phyloP scores from a whole-genome alignment of 1,140 invertebrate species.

The Wiebesia pumilae region DNA sequence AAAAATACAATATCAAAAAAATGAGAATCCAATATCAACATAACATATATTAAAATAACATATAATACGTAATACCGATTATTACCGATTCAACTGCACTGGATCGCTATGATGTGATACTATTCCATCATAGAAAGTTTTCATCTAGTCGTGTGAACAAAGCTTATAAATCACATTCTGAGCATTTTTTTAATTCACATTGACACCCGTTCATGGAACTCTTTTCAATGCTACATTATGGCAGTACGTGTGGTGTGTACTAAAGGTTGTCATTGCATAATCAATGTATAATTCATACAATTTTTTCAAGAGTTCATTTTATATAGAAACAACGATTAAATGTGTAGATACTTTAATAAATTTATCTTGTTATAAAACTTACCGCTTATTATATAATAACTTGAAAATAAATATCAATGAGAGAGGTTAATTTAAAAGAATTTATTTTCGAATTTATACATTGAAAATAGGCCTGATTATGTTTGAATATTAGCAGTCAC shows the following conservation, averaged over 20 bases:
- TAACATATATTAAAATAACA: too few relatives aligned
- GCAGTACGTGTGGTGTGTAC: background rate
- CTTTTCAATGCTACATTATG: background rate
- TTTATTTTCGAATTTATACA: background rate
- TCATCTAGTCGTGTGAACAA: background rate
- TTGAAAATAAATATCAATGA: background rate
- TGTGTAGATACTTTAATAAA: too few relatives aligned
- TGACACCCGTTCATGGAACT: background rate
- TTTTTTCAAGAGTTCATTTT: too few relatives aligned
- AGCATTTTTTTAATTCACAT: background rate
- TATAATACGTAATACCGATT: background rate
- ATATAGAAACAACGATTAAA: too few relatives aligned
- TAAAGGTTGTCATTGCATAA: too few relatives aligned
- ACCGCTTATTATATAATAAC: background rate
- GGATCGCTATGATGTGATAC: too few relatives aligned
- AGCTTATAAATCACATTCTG: background rate
- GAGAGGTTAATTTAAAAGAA: background rate
- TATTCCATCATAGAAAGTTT: background rate
- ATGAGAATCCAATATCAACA: too few relatives aligned
- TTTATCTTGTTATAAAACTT: too few relatives aligned
- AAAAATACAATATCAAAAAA: too few relatives aligned
- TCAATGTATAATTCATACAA: too few relatives aligned
- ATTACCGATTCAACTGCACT: background rate
- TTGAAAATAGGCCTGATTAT: background rate
- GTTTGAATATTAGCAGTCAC: background rate